Evolutionary conservation across 2,888 invertebrate species (phyloP).

Genomic region (Odontomyia ornata): DNA sequence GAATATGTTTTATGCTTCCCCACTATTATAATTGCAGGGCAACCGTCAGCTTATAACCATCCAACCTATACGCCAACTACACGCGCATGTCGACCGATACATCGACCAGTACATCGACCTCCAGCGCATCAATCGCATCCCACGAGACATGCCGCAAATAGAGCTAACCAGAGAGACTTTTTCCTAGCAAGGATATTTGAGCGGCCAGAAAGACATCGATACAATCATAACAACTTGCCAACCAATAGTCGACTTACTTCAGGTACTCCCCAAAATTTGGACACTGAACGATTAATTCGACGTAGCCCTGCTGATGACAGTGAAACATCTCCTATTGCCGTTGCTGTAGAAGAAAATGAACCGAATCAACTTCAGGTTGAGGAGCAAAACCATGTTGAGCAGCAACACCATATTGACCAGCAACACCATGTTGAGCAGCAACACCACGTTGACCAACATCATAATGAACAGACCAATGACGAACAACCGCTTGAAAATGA

Average conservation of each 20-base stretch:
- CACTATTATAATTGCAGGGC: constrained; percentile 16
- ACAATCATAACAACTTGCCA: neutral
- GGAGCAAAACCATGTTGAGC: no score
- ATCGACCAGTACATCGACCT: neutral
- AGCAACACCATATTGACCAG: no score
- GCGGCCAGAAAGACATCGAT: constrained; percentile 28
- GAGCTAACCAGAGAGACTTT: constrained; percentile 33
- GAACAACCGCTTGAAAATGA: neutral
- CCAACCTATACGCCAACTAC: neutral
- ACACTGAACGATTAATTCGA: constrained; percentile 26
- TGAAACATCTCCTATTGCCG: neutral
- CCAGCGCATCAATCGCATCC: neutral
- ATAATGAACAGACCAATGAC: neutral
- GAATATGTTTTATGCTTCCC: no score
- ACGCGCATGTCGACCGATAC: no score
- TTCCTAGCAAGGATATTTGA: constrained; percentile 25
- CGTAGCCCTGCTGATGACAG: constrained; percentile 4
- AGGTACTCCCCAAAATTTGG: neutral
- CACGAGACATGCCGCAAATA: neutral
- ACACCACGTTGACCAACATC: neutral
- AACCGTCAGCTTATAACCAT: neutral
- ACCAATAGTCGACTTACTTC: neutral
- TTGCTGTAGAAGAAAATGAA: neutral
- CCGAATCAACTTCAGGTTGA: neutral
- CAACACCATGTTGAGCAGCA: no score